phyloP scores from a whole-genome alignment of 2,797 vertebrate species.

The Apodemus agrarius region DNA sequence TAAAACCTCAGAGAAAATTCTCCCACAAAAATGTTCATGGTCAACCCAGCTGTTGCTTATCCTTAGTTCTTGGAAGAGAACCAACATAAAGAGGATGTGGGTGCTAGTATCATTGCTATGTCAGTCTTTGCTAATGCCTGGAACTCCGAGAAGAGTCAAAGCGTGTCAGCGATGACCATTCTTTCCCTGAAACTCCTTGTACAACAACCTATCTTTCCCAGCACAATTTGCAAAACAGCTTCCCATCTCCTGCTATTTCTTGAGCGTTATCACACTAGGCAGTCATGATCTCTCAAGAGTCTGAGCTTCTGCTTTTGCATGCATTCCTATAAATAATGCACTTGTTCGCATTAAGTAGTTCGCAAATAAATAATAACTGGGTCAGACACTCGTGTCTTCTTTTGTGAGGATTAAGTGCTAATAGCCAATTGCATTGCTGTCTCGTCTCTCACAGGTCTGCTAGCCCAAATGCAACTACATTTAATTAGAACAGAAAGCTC shows the following conservation, averaged over 20 bases:
- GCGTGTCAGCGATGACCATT: background rate
- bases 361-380: background rate
- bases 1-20: background rate
- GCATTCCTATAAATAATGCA: too few species aligned
- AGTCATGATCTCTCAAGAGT: background rate
- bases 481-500: background rate
- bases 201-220: background rate
- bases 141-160: background rate
- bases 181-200: background rate
- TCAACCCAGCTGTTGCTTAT: too few species aligned
- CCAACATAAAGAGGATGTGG: background rate
- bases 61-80: background rate
- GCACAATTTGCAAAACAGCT: background rate
- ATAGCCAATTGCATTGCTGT: background rate
- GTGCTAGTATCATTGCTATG: background rate
- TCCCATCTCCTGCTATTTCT: background rate
- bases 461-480: background rate
- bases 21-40: rapidly evolving
- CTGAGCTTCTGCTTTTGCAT: background rate
- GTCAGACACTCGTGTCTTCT: background rate
- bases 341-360: background rate
- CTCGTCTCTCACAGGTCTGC: background rate
- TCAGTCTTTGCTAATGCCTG: background rate
- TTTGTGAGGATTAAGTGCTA: background rate
- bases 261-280: background rate